phyloP scores from a whole-genome alignment of 2,113 vertebrate genomes.

The Rattus rattus region DNA sequence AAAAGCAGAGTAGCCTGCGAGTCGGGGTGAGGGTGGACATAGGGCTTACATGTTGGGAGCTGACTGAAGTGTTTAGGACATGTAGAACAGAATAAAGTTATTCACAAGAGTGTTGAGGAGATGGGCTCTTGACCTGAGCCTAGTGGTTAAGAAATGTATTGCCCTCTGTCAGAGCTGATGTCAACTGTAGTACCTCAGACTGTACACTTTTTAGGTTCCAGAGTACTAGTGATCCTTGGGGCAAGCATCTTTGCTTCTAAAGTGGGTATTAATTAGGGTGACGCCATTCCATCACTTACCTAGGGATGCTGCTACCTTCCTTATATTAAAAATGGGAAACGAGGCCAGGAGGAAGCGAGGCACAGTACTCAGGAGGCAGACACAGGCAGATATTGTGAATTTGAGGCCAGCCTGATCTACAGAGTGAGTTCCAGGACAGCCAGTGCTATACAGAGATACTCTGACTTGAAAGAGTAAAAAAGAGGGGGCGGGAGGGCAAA shows the following conservation, averaged over 20 bases:
- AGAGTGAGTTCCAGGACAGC: not conserved
- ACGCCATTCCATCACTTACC: not conserved
- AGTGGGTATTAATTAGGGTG: not conserved
- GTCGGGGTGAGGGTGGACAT: not conserved
- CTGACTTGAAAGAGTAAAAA: not conserved
- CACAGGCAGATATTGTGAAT: not conserved
- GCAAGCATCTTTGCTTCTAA: not conserved
- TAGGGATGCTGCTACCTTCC: not conserved
- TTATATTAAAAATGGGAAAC: slow-evolving; percentile 23
- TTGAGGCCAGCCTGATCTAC: not conserved
- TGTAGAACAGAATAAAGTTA: not conserved
- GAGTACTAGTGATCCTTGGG: not conserved
- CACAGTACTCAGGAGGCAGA: not conserved
- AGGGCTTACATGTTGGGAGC: not conserved
- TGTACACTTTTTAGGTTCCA: not conserved
- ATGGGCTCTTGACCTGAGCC: not conserved
- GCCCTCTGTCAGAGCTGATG: not conserved
- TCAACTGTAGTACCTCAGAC: not conserved
- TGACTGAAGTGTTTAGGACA: not conserved
- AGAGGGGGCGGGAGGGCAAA: not conserved
- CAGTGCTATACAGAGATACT: not conserved
- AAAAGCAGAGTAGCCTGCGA: slow-evolving; percentile 31
- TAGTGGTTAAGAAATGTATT: not conserved
- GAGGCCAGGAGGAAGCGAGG: not conserved
- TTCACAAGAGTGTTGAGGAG: slow-evolving; percentile 4